Percentiles rank a stretch among this genome's conserved stretches.
Conservation (phyloP, 1,140 invertebrate species). For the Sarcophaga peregrina region DNA sequence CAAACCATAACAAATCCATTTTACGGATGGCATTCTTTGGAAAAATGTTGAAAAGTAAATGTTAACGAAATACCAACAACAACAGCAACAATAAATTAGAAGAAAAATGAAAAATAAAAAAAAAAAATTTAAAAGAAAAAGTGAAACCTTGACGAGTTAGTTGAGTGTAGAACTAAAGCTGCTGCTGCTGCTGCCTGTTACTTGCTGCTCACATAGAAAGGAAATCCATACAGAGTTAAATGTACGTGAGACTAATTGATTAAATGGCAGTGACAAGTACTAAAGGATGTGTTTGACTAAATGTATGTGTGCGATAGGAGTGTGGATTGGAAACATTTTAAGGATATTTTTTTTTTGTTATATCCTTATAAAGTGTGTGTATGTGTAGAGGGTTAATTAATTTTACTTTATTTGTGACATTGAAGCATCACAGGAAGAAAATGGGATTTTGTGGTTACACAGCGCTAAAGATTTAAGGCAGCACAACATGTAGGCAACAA, state of each 20-base stretch:
- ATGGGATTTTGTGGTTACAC: constrained; percentile 36
- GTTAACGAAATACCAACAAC: not conserved
- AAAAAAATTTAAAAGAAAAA: not conserved
- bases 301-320: not conserved
- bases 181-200: too few species aligned
- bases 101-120: too few species aligned
- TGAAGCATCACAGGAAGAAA: constrained; percentile 33
- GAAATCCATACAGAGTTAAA: not conserved
- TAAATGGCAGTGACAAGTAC: constrained; percentile 37
- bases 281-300: not conserved
- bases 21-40: not conserved
- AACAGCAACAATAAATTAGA: not conserved
- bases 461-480: constrained; percentile 3
- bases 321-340: not conserved
- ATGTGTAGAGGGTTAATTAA: constrained; percentile 21
- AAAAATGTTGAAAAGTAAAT: not conserved
- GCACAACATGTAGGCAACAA: too few species aligned
- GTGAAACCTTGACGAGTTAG: constrained; percentile 39
- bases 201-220: too few species aligned
- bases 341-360: not conserved
- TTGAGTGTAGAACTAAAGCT: not conserved
- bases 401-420: constrained; percentile 35
- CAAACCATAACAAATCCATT: constrained; percentile 9
- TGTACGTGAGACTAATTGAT: constrained; percentile 40
- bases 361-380: not conserved